Evolutionary conservation across 1,140 invertebrate species (phyloP), one percentile per base, ranked within the genome.

Genomic region (Platyscapa corneri): DNA sequence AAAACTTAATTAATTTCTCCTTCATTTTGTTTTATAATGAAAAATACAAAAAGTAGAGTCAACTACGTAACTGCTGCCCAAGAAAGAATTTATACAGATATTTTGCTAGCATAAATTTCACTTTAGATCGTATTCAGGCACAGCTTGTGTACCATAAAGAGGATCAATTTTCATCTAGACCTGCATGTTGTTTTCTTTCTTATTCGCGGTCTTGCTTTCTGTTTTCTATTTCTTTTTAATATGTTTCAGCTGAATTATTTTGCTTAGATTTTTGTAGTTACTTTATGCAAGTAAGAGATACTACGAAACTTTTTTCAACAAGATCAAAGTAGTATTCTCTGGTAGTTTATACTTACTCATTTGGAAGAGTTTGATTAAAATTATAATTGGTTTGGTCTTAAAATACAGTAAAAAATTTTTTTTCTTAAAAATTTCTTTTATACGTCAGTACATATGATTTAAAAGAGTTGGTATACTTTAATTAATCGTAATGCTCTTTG

Each of bases 361-460:
- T 78, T 27, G 56, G 49, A 64, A 80, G 46, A 85, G 77, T 80
- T 80, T 85, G 77, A 85, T 85, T 79, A 85, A 80, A 85, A 74
- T 75, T 80, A 75, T 72, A 75, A 80, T 80, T 84, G 65, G 49
- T 75, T 83, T 60, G 27, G 6, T 64, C 32, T 42, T 64, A 76
- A 83, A 83, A 67, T 56, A 27, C 20, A 5, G 56, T 27, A 60
- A 60, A 60, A 27, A 14, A 53, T 16, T 14, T 46, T 46, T 46
- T 46, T 46, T n/a, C n/a, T n/a, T n/a, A n/a, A 46, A 46, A 46
- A 46, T 12, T 10, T 56, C 2, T 20, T 16, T 56, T 56, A 56
- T 16, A 18, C 18, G 3, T 56, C 3, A 56, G 18, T 10, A 56
- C 18, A 56, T 56, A 56, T 56, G 18, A 46, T 46, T 46, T n/a